Evolutionary conservation across 2,797 vertebrate genomes (phyloP), one percentile per base, ranked within the genome.

Genomic region (Molossus molossus): DNA sequence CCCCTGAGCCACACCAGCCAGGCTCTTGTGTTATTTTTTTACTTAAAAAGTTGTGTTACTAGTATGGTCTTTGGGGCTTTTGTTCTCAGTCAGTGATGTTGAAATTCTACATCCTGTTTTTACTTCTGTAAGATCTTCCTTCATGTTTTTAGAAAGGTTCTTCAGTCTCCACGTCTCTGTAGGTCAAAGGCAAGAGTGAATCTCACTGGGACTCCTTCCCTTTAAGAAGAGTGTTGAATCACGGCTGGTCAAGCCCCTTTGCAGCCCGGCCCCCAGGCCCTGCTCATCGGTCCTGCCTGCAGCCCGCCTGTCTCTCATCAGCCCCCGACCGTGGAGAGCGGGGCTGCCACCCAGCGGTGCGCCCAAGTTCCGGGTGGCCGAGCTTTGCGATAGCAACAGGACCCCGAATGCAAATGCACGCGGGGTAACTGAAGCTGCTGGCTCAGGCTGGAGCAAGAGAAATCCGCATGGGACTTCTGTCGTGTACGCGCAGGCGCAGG

Each of bases 241-340:
- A 5, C 48, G 29, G 40, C 40, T 62, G 18, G 10, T 33, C 57
- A 6, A 15, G 57, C 55, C 11, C 64, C 20, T 37, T 65, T 23
- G 17, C 45, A 7, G 6, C 12, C 21, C 27, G 7, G 67, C 0
- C 83, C 21, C 21, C 0, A 0, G 40, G 29, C 13, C 40, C 12
- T n/a, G 50, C n/a, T 27, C 58, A 20, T 2, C 9, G 3, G 1
- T 4, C 14, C 37, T 0, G 8, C 53, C 62, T 18, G 33, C 64
- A 4, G 40, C 55, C n/a, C 0, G 67, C 48, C 57, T 29, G 53
- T 70, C 8, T 13, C 50, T 6, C 0, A 12, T n/a, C 29, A 23
- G 81, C 21, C 5, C 55, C 57, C 1, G 13, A 29, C 50, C n/a
- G 58, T 3, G 0, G 5, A 33, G 40, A 9, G 14, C 20, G 18